Conservation (phyloP, 2,888 invertebrate genomes). For the Heteromurus nitidus region DNA sequence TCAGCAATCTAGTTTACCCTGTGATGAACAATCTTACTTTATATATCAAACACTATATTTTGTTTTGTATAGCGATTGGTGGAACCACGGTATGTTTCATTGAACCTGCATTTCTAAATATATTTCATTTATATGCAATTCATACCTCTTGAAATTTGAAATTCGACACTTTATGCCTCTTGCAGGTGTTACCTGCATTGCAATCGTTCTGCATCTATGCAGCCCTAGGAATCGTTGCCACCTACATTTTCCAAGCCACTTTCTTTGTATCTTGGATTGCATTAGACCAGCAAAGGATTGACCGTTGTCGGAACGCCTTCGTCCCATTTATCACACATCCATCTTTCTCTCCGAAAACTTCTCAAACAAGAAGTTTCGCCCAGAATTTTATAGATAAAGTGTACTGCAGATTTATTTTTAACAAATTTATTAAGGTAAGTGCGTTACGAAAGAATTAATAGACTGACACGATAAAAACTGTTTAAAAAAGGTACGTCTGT, state of each 20-base stretch:
- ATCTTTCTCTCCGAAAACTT: conserved; percentile 74
- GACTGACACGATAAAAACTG: no score
- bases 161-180: no score
- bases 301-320: conserved; percentile 81
- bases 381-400: conserved; percentile 75
- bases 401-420: conserved; percentile 75
- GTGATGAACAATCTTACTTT: no score
- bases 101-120: no score
- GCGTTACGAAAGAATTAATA: no score
- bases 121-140: no score
- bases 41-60: not conserved
- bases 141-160: no score
- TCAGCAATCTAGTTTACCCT: no score
- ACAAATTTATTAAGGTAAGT: conserved; percentile 74
- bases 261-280: conserved; percentile 87
- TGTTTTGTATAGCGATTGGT: conserved; percentile 60
- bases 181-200: conserved; percentile 85
- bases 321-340: conserved; percentile 82
- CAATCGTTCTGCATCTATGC: conserved; percentile 90
- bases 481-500: not conserved
- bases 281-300: conserved; percentile 82
- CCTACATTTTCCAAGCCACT: conserved; percentile 86
- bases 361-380: conserved; percentile 74
- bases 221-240: conserved; percentile 84
- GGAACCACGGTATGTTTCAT: conserved; percentile 68